These are phyloP conservation scores for Antechinus flavipes DNA, from an alignment of 2,113 vertebrate genomes.

Conservation along the genomic window DNA sequence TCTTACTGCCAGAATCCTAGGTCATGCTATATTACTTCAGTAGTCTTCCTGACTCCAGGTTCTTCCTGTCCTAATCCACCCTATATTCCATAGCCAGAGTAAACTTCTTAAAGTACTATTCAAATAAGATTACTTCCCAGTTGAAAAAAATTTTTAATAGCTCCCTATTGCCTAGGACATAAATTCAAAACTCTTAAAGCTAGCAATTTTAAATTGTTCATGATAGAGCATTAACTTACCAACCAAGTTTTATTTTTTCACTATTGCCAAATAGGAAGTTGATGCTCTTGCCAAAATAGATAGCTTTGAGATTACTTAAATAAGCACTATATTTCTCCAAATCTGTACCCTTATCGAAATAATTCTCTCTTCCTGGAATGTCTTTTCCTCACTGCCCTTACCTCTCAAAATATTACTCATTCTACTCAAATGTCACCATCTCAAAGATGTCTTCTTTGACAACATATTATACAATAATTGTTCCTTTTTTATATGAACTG, in stretches of 20 bases:
- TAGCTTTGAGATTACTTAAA: not conserved
- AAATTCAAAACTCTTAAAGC: not conserved
- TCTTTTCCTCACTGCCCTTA: not conserved
- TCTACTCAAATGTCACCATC: not conserved
- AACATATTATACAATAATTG: not conserved
- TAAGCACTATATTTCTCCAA: not conserved
- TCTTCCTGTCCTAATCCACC: not conserved
- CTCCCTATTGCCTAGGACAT: not conserved
- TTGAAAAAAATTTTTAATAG: not conserved
- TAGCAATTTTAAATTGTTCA: not conserved
- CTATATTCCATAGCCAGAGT: not conserved
- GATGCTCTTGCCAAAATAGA: not conserved
- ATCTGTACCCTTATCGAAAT: not conserved
- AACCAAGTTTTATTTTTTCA: not conserved
- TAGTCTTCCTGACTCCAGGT: not conserved
- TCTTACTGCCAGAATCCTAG: not conserved
- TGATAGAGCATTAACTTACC: not conserved
- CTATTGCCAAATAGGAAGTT: not conserved
- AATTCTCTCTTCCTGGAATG: not conserved
- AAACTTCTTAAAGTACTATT: not conserved
- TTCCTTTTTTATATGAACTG: not conserved
- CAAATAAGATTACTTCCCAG: not conserved
- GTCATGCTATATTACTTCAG: not conserved
- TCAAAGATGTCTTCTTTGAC: not conserved
- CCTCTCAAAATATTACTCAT: not conserved